Percentiles rank a stretch among this genome's conserved stretches.
phyloP scores from a whole-genome alignment of 1,140 invertebrate genomes.

The Diorhabda sublineata region DNA sequence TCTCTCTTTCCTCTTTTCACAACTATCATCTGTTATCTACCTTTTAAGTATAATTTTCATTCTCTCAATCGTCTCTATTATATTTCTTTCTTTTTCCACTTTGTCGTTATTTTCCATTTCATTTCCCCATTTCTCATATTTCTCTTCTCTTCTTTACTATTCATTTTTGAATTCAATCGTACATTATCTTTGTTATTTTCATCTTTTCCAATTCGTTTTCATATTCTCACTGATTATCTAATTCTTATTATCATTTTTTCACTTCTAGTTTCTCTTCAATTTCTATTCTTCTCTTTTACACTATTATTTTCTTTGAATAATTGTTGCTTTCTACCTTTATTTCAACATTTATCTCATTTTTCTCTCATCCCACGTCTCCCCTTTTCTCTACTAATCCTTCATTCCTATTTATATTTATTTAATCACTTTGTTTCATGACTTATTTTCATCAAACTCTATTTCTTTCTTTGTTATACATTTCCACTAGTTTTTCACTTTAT shows the following conservation, averaged over 20 bases:
- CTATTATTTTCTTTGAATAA: background rate
- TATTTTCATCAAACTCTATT: too few relatives aligned
- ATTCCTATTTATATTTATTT: background rate
- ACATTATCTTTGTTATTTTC: background rate
- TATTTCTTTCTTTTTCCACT: background rate
- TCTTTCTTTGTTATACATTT: too few relatives aligned
- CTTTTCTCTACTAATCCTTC: background rate
- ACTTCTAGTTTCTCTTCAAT: background rate
- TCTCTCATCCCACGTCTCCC: background rate
- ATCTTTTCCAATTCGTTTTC: background rate
- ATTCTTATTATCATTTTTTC: background rate
- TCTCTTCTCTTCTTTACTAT: background rate
- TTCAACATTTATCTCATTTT: background rate
- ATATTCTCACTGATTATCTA: background rate
- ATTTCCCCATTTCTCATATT: background rate
- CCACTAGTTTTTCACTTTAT: too few relatives aligned
- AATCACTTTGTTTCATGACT: too few relatives aligned
- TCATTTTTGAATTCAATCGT: background rate
- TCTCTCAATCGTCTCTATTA: background rate
- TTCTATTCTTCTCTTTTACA: background rate
- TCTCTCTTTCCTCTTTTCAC: background rate
- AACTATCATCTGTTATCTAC: background rate
- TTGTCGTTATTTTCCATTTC: background rate
- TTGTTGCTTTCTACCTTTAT: background rate
- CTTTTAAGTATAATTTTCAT: background rate